Evolutionary conservation across 2,797 vertebrate genomes (phyloP).

Genomic region (Pogonophryne albipinna): DNA sequence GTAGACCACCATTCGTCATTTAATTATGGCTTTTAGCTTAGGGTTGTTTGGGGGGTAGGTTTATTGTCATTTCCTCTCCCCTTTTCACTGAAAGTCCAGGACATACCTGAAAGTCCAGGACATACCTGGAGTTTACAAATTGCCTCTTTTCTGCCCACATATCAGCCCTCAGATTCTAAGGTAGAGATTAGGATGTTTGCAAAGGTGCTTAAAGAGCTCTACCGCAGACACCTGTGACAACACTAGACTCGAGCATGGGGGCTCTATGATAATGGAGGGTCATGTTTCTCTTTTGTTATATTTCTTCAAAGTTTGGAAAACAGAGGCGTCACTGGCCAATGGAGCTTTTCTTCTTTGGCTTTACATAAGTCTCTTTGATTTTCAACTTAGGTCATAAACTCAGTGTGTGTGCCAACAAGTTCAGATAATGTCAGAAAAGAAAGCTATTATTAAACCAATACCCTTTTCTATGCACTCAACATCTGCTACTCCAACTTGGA

Average conservation of each 20-base stretch:
- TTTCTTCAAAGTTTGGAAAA: slow-evolving; percentile 8
- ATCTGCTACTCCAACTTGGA: slow-evolving; percentile 42
- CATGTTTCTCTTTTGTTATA: neutral
- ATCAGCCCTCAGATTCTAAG: slow-evolving; percentile 11
- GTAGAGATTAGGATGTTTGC: slow-evolving; percentile 34
- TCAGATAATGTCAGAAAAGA: slow-evolving; percentile 34
- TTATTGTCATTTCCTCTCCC: neutral
- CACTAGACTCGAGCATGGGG: slow-evolving; percentile 9
- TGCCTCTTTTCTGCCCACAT: neutral
- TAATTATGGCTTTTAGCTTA: slow-evolving; percentile 38
- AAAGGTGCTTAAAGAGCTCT: slow-evolving; percentile 5
- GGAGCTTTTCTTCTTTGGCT: slow-evolving; percentile 13
- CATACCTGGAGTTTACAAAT: neutral
- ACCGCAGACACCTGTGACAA: slow-evolving; percentile 53
- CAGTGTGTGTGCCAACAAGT: slow-evolving; percentile 9
- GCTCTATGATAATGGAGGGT: slow-evolving; percentile 14
- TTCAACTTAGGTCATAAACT: neutral
- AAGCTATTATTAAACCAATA: slow-evolving; percentile 30
- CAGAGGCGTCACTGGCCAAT: neutral
- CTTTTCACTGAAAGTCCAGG: slow-evolving; percentile 1
- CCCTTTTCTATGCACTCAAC: slow-evolving; percentile 26
- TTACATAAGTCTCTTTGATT: slow-evolving; percentile 27
- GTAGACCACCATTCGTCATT: slow-evolving; percentile 43
- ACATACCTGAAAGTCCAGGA: slow-evolving; percentile 2
- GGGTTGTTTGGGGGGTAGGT: neutral